Conservation (phyloP, 2,113 vertebrate species). For the Sander vitreus region DNA sequence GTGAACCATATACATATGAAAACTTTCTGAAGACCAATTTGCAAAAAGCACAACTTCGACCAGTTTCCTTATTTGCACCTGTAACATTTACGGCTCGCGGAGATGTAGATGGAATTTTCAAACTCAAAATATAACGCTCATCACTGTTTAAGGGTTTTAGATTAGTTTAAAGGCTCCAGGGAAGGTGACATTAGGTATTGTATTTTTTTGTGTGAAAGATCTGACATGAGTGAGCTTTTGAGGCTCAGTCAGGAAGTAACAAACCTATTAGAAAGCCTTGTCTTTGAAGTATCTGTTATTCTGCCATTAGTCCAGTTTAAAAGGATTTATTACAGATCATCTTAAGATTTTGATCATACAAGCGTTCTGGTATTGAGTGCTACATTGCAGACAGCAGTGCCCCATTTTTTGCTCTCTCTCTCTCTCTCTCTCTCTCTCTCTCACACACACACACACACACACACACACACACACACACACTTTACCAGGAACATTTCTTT, state of each 20-base stretch:
- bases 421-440: too few relatives aligned
- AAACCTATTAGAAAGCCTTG: background rate
- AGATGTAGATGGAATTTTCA: background rate
- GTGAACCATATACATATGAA: background rate
- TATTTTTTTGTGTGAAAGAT: background rate
- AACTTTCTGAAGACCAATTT: background rate
- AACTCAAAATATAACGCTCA: background rate
- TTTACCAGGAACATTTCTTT: too few relatives aligned
- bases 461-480: too few relatives aligned
- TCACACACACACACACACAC: too few relatives aligned
- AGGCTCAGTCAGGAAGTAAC: background rate
- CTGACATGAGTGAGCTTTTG: background rate
- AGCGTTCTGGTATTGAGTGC: background rate
- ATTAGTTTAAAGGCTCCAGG: background rate
- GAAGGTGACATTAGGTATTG: background rate
- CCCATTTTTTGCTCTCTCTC: background rate
- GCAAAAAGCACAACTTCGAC: background rate
- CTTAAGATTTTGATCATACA: background rate
- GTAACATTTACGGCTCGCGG: background rate
- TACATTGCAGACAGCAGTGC: background rate
- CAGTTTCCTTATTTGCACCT: background rate
- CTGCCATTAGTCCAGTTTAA: background rate
- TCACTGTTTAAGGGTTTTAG: background rate
- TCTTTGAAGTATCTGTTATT: background rate
- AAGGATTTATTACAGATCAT: background rate